These are phyloP conservation scores for Pogonophryne albipinna DNA, from an alignment of 2,797 vertebrate genomes.

Conservation along the genomic window DNA sequence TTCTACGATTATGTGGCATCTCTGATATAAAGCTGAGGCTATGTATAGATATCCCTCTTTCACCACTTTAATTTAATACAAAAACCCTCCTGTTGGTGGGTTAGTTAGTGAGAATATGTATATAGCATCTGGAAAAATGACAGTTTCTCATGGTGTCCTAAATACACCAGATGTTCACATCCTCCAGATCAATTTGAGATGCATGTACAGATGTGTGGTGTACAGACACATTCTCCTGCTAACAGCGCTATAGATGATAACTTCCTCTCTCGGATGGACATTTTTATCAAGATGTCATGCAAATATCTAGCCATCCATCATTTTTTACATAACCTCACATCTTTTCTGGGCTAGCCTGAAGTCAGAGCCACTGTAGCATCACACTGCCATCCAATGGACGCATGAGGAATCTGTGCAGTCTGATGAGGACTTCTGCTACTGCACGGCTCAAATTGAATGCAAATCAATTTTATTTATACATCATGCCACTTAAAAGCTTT, in stretches of 20 bases:
- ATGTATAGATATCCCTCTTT: constrained; percentile 1
- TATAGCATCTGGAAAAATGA: background rate
- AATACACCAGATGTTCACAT: constrained; percentile 27
- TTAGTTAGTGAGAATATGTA: constrained; percentile 12
- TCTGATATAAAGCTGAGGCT: constrained; percentile 16
- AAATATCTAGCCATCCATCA: constrained; percentile 78
- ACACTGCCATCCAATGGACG: constrained; percentile 76
- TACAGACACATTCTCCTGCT: constrained; percentile 42
- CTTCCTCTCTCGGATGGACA: constrained; percentile 48
- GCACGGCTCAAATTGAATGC: background rate
- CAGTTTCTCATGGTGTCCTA: constrained; percentile 9
- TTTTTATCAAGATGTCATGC: constrained; percentile 77
- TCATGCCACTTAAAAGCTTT: background rate
- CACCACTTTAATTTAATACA: background rate
- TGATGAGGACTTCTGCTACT: background rate
- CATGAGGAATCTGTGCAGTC: constrained; percentile 8
- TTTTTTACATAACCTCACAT: constrained; percentile 68
- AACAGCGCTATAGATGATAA: constrained; percentile 37
- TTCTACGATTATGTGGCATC: constrained; percentile 11
- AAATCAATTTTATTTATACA: background rate
- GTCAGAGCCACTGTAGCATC: constrained; percentile 37
- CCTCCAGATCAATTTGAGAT: constrained; percentile 26
- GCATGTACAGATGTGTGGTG: constrained; percentile 28
- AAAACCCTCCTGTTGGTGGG: background rate
- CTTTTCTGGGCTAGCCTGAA: constrained; percentile 32